phyloP scores from a whole-genome alignment of 92 coral and sea anemone genomes.

The Desmophyllum pertusum region DNA sequence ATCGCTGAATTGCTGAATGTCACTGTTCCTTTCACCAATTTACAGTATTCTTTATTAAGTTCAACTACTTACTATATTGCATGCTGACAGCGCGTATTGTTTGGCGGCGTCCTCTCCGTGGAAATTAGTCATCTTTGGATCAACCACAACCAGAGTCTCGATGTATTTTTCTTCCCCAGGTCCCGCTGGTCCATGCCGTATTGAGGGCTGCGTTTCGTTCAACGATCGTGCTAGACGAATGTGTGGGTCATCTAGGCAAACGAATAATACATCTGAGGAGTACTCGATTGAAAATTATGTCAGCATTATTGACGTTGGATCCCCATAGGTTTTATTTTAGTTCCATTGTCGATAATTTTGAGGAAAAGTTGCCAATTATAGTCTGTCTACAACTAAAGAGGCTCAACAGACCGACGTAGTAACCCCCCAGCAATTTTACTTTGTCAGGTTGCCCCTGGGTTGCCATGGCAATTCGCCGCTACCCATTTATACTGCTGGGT shows the following conservation, averaged over 20 bases:
- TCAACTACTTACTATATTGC: constrained; percentile 85
- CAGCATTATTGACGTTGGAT: background rate
- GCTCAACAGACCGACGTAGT: too few relatives aligned
- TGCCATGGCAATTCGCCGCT: too few relatives aligned
- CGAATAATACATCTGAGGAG: too few relatives aligned
- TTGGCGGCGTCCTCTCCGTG: constrained; percentile 99
- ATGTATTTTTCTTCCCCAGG: constrained; percentile 91
- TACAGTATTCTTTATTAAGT: too few relatives aligned
- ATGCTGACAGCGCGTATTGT: constrained; percentile 94
- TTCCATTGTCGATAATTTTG: background rate
- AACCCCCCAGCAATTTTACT: too few relatives aligned
- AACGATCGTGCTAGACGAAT: constrained; percentile 84
- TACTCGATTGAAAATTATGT: background rate
- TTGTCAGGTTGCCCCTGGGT: too few relatives aligned
- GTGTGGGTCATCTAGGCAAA: constrained; percentile 76
- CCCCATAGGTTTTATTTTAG: too few relatives aligned
- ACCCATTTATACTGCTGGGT: too few relatives aligned
- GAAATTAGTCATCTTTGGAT: constrained; percentile 98
- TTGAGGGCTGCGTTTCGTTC: constrained; percentile 62
- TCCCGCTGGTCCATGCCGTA: constrained; percentile 83
- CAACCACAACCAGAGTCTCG: constrained; percentile 94
- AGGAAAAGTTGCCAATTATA: too few relatives aligned
- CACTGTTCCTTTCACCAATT: too few relatives aligned
- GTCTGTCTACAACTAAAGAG: too few relatives aligned
- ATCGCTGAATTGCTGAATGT: too few relatives aligned